phyloP scores from a whole-genome alignment of 2,888 invertebrate species.

The Gandaritis pyraliata region DNA sequence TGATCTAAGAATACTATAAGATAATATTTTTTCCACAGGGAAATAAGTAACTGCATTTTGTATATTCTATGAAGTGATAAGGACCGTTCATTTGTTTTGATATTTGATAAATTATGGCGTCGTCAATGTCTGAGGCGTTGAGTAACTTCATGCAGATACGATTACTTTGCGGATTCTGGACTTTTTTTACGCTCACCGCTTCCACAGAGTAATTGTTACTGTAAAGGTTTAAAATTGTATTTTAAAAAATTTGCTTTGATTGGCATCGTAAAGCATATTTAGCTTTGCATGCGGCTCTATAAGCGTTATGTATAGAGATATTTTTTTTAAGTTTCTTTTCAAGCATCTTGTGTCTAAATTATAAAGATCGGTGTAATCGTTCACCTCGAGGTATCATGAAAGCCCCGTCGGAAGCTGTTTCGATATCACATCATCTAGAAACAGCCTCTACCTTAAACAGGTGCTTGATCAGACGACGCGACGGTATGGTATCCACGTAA shows the following conservation, averaged over 20 bases:
- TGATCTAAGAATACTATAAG: constrained; percentile 85
- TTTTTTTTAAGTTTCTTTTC: constrained; percentile 74
- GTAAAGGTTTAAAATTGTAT: constrained; percentile 74
- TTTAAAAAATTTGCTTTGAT: constrained; percentile 75
- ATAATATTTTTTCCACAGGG: constrained; percentile 85
- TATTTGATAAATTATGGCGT: constrained; percentile 82
- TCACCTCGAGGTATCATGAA: constrained; percentile 52
- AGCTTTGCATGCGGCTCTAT: constrained; percentile 77
- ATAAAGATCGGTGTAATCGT: constrained; percentile 38
- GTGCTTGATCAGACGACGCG: constrained; percentile 80
- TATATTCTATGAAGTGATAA: constrained; percentile 85
- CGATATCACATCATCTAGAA: constrained; percentile 34
- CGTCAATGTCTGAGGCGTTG: constrained; percentile 78
- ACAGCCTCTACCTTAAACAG: constrained; percentile 58
- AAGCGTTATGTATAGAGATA: constrained; percentile 81
- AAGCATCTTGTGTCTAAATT: constrained; percentile 68
- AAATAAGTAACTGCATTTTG: constrained; percentile 86
- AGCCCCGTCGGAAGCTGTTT: constrained; percentile 31
- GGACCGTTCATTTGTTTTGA: constrained; percentile 84
- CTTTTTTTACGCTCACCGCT: constrained; percentile 83
- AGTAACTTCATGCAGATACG: constrained; percentile 73
- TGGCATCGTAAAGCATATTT: constrained; percentile 70
- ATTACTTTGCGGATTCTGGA: constrained; percentile 82
- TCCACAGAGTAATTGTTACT: constrained; percentile 79
- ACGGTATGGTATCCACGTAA: constrained; percentile 82